These are phyloP conservation scores for Phalacrocorax brasilianus DNA, from an alignment of 2,113 vertebrate genomes.

Conservation along the genomic window DNA sequence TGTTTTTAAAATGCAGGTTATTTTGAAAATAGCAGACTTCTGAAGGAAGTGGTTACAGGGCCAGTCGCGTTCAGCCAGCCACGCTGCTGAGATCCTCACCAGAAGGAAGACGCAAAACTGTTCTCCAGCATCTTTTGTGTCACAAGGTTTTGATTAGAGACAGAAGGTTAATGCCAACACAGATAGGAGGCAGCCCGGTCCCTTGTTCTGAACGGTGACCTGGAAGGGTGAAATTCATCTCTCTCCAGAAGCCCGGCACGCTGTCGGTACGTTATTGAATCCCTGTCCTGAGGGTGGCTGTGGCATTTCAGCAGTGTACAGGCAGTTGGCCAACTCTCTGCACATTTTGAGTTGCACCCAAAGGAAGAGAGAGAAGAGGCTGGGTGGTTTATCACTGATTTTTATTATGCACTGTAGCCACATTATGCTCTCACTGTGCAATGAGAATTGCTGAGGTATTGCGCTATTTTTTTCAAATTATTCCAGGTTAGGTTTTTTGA, in stretches of 20 bases:
- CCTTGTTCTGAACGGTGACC: slow-evolving; percentile 5
- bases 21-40: neutral
- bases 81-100: neutral
- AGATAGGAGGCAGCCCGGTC: neutral
- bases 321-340: slow-evolving; percentile 38
- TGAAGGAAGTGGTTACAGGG: neutral
- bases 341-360: slow-evolving; percentile 11
- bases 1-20: neutral
- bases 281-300: slow-evolving; percentile 40
- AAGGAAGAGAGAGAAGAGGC: neutral
- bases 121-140: slow-evolving; percentile 11
- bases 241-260: neutral
- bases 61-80: neutral
- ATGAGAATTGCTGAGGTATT: neutral
- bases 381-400: neutral
- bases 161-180: slow-evolving; percentile 31
- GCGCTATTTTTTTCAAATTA: neutral
- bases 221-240: slow-evolving; percentile 41
- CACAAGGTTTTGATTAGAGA: slow-evolving; percentile 43
- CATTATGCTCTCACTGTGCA: neutral
- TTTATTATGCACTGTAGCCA: neutral
- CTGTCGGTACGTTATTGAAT: neutral
- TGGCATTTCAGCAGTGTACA: slow-evolving; percentile 36
- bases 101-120: neutral
- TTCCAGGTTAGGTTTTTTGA: neutral